phyloP scores from a whole-genome alignment of 2,113 vertebrate genomes.

The Oxygymnocypris stewartii region DNA sequence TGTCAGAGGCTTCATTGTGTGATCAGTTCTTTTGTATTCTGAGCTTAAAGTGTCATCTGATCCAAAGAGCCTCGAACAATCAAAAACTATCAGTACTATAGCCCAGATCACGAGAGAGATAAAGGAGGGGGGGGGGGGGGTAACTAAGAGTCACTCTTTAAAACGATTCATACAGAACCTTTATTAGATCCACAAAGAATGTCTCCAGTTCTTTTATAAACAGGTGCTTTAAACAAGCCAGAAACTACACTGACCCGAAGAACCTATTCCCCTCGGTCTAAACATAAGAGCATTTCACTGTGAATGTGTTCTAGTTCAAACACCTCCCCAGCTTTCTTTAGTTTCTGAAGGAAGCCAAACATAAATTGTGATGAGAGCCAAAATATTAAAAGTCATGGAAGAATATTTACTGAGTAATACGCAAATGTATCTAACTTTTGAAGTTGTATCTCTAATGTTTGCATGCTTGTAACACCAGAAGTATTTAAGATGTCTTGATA shows the following conservation, averaged over 20 bases:
- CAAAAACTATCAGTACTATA: background rate
- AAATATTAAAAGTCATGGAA: too few relatives aligned
- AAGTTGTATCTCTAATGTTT: too few relatives aligned
- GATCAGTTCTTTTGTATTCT: slow-evolving; percentile 28
- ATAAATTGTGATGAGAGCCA: too few relatives aligned
- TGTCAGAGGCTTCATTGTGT: slow-evolving; percentile 24
- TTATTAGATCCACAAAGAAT: background rate
- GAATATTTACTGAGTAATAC: too few relatives aligned
- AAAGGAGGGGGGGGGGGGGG: too few relatives aligned
- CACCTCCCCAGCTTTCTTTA: background rate
- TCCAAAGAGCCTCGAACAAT: slow-evolving; percentile 2
- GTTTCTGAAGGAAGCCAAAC: too few relatives aligned
- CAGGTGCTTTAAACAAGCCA: background rate
- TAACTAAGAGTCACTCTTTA: background rate
- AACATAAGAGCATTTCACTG: background rate
- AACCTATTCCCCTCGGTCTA: background rate
- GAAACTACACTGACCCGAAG: background rate
- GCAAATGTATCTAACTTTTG: too few relatives aligned
- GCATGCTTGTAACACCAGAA: too few relatives aligned
- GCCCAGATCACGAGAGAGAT: background rate
- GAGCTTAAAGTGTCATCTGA: slow-evolving; percentile 26
- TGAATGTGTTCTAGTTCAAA: background rate
- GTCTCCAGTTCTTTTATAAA: background rate
- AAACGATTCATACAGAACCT: background rate
- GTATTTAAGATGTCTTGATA: too few relatives aligned